These are phyloP conservation scores for Acromyrmex heyeri DNA, from an alignment of 1,140 invertebrate genomes.

Conservation along the genomic window DNA sequence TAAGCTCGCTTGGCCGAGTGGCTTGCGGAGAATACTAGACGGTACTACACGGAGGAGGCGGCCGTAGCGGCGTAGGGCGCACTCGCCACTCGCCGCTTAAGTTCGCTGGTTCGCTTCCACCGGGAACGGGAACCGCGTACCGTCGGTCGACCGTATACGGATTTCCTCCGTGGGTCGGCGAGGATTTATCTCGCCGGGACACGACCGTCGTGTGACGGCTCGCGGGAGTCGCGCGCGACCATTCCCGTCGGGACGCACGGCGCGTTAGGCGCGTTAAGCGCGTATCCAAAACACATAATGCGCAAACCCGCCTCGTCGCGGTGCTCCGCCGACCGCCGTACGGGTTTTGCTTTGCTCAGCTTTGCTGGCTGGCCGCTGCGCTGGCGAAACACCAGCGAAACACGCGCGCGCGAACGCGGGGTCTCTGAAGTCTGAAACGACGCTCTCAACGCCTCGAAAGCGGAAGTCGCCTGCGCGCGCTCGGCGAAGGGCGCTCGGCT, in stretches of 20 bases:
- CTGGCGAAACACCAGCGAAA: not conserved
- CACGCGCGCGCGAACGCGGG: not conserved
- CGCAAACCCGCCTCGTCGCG: conserved; percentile 42
- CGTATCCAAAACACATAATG: conserved; percentile 69
- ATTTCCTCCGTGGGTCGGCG: not conserved
- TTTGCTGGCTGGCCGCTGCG: too few relatives aligned
- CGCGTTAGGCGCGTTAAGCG: not conserved
- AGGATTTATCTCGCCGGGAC: conserved; percentile 69
- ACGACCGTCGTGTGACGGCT: conserved; percentile 36
- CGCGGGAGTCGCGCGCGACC: conserved; percentile 72
- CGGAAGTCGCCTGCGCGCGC: not conserved
- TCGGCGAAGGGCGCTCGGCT: conserved; percentile 14
- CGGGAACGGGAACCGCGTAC: not conserved
- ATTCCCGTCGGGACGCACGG: conserved; percentile 69
- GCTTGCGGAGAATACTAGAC: not conserved
- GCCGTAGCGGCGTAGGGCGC: conserved; percentile 26
- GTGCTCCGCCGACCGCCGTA: not conserved
- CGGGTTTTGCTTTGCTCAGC: too few relatives aligned
- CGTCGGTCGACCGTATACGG: too few relatives aligned
- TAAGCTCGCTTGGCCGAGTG: not conserved
- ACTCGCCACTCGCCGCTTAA: conserved; percentile 63
- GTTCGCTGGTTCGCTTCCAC: not conserved
- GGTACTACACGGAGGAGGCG: not conserved
- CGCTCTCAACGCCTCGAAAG: not conserved
- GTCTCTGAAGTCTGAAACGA: not conserved